Evolutionary conservation across 2,888 invertebrate species (phyloP).

Genomic region (Lasioglossum marginatum): DNA sequence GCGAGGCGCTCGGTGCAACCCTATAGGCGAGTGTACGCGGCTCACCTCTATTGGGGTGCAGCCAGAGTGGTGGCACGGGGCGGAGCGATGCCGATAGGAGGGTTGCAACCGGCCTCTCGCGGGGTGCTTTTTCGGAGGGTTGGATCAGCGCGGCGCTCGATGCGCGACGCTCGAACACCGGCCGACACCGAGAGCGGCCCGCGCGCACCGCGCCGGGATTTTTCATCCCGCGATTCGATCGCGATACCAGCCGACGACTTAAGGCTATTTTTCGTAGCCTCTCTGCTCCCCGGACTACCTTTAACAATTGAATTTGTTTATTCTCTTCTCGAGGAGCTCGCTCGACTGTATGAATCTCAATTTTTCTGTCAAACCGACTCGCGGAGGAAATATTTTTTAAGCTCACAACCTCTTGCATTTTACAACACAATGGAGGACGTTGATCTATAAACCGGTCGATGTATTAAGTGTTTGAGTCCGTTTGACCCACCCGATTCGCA

Average conservation of each 20-base stretch:
- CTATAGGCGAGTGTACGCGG: conserved; percentile 68
- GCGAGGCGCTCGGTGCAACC: conserved; percentile 65
- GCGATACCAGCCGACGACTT: background rate
- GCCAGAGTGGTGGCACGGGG: conserved; percentile 78
- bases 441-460: background rate
- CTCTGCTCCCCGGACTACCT: background rate
- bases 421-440: background rate
- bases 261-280: background rate
- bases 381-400: background rate
- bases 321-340: background rate
- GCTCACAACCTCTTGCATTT: background rate
- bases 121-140: conserved; percentile 81
- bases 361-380: background rate
- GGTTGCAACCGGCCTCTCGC: conserved; percentile 80
- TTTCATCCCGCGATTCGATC: conserved; percentile 11
- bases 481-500: background rate
- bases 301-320: background rate
- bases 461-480: background rate
- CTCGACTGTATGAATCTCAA: background rate
- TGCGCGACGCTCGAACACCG: conserved; percentile 71
- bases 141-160: conserved; percentile 78
- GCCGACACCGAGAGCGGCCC: background rate
- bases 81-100: conserved; percentile 82
- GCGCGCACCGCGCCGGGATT: background rate
- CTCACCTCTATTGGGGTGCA: conserved; percentile 66